Percentiles rank a stretch among this genome's conserved stretches.
phyloP scores from a whole-genome alignment of 2,888 invertebrate species.

The Amphipoea lucens region DNA sequence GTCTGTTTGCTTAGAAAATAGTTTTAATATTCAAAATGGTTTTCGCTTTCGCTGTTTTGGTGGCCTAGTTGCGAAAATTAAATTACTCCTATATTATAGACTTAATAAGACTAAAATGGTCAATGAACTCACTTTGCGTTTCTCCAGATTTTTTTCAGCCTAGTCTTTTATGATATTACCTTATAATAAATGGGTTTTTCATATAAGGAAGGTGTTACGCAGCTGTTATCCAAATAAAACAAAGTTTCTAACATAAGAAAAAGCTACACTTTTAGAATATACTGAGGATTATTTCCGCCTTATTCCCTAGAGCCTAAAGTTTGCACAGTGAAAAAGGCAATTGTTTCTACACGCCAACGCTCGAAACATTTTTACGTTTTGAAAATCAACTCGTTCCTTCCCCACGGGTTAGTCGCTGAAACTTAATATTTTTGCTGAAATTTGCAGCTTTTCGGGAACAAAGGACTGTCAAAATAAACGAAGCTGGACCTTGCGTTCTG shows the following conservation, averaged over 20 bases:
- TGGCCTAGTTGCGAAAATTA: conserved; percentile 9
- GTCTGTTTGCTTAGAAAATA: conserved; percentile 34
- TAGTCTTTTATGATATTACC: background rate
- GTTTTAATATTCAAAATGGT: conserved; percentile 35
- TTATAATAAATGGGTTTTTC: background rate
- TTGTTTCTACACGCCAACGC: conserved; percentile 59
- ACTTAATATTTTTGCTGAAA: conserved; percentile 75
- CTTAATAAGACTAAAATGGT: conserved; percentile 7
- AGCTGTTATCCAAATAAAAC: conserved; percentile 23
- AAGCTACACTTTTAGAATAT: conserved; percentile 59
- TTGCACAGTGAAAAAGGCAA: conserved; percentile 58
- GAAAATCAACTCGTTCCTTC: conserved; percentile 65
- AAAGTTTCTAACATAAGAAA: conserved; percentile 37
- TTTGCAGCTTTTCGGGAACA: conserved; percentile 67
- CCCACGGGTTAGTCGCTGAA: conserved; percentile 65
- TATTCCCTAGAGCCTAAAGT: conserved; percentile 59
- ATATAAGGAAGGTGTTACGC: background rate
- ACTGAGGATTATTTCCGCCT: conserved; percentile 64
- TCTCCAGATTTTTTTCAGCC: background rate
- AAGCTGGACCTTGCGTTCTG: conserved; percentile 69
- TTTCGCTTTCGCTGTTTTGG: background rate
- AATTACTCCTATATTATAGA: background rate
- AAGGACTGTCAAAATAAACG: conserved; percentile 70
- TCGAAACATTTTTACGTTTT: conserved; percentile 64
- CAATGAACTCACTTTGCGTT: conserved; percentile 2